Base-by-base conservation (phyloP, 2,888 invertebrate species). In the Dryobota labecula region DNA sequence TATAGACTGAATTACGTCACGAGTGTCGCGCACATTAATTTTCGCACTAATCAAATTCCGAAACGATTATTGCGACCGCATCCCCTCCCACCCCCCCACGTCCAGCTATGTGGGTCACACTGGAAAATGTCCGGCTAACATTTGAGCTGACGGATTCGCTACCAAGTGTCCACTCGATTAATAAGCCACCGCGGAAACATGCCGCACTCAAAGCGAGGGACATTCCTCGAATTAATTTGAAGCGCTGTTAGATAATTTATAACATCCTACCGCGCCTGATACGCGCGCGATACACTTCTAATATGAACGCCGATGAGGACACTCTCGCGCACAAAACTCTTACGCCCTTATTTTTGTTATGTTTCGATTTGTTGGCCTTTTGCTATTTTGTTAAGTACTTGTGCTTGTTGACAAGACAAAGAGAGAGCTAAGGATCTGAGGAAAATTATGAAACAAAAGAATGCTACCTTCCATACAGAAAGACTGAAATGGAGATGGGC, bases 161-260 rank as follows among this genome's bases (percentile, higher is more conserved):
- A 90, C 89, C 94, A 94, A 94, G 91, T 94, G 94, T 93, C 92
- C 88, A 84, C 85, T 91, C 94, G 92, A 95, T 95, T 95, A 95
- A 95, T 95, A 94, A 93, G 90, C 91, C 77, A 80, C 90, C 88
- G 89, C 92, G 94, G 94, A 94, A 94, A 94, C 93, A 92, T 91
- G 90, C 88, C 90, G 90, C 89, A 89, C 88, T 92, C 92, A 90
- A 86, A 85, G 85, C 86, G 78, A 74, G 83, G 88, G 87, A 91
- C 93, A 95, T 96, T 96, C 95, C 93, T 91, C 90, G 93, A 93
- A 96, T 96, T 96, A 96, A 96, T 96, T 95, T 96, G 95, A 95
- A 94, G 93, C 92, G 94, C 93, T 92, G 93, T 93, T 93, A 91
- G 93, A 93, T 96, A 95, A 96, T 96, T 96, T 96, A 96, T 95